Percentiles rank a stretch among this genome's conserved stretches.
Evolutionary conservation across 1,140 invertebrate species (phyloP).

Genomic region (Eriocheir sinensis): DNA sequence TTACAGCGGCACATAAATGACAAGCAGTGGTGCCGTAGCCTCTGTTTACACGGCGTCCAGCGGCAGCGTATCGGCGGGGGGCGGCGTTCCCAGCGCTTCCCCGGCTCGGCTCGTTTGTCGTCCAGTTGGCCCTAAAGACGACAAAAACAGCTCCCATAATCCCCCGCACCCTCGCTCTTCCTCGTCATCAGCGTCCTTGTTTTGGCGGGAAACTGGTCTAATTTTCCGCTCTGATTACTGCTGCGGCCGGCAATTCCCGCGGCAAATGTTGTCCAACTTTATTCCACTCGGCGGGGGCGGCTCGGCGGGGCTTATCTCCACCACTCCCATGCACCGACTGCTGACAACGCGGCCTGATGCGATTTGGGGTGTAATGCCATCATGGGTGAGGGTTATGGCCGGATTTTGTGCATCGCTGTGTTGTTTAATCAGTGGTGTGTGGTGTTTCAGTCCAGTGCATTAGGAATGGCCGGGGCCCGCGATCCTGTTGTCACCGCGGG

Average conservation of each 20-base stretch:
- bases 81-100: not conserved
- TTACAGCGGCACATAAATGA: not conserved
- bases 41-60: slow-evolving; percentile 4
- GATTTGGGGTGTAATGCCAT: slow-evolving; percentile 41
- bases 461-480: slow-evolving; percentile 5
- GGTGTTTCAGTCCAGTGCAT: slow-evolving; percentile 23
- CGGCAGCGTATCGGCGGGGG: not conserved
- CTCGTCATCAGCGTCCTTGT: slow-evolving; percentile 37
- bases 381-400: slow-evolving; percentile 28
- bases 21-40: not conserved
- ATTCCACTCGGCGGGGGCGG: not conserved
- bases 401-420: slow-evolving; percentile 32
- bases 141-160: not conserved
- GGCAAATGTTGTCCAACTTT: slow-evolving; percentile 49
- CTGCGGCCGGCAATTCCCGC: slow-evolving; percentile 36
- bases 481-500: slow-evolving; percentile 24
- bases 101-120: too few relatives aligned
- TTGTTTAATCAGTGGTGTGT: slow-evolving; percentile 41
- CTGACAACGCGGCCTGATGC: slow-evolving; percentile 34
- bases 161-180: slow-evolving; percentile 32
- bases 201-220: slow-evolving; percentile 32
- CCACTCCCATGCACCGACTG: slow-evolving; percentile 30
- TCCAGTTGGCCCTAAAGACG: not conserved
- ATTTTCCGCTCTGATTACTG: slow-evolving; percentile 61
- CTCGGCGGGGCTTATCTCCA: not conserved